phyloP scores from a whole-genome alignment of 2,888 invertebrate species.

The Myathropa florea region DNA sequence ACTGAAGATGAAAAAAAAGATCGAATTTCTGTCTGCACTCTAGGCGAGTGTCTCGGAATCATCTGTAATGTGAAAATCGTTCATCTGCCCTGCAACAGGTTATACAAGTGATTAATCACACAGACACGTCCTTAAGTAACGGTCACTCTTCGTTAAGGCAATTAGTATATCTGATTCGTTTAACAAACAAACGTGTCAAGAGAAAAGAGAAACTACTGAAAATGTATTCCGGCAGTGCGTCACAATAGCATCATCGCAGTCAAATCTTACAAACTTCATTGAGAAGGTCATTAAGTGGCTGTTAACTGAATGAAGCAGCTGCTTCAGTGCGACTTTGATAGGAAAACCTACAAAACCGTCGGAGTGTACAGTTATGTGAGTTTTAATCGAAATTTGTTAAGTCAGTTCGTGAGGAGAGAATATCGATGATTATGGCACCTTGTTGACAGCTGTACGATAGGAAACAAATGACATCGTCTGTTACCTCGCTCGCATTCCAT shows the following conservation, averaged over 20 bases:
- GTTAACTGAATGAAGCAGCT: neutral
- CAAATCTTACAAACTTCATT: neutral
- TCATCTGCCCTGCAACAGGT: neutral
- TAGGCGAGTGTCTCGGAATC: too few relatives aligned
- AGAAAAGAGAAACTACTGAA: slow-evolving; percentile 12
- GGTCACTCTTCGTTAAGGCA: neutral
- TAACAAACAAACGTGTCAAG: neutral
- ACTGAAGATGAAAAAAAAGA: too few relatives aligned
- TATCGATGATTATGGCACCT: too few relatives aligned
- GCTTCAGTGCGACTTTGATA: neutral
- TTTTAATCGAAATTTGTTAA: neutral
- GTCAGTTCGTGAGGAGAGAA: too few relatives aligned
- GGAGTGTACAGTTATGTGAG: neutral
- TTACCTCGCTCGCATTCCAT: too few relatives aligned
- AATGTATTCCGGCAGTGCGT: neutral
- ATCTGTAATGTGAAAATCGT: neutral
- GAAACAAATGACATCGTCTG: too few relatives aligned
- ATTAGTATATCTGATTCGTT: slow-evolving; percentile 1
- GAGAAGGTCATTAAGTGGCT: neutral
- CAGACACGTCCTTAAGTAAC: neutral
- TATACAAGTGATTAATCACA: neutral
- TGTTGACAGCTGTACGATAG: too few relatives aligned
- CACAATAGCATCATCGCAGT: neutral
- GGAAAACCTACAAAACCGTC: neutral
- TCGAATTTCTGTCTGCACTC: too few relatives aligned